Percentiles rank a stretch among this genome's conserved stretches.
Conservation (phyloP, 2,888 invertebrate genomes). For the Brenthis daphne region DNA sequence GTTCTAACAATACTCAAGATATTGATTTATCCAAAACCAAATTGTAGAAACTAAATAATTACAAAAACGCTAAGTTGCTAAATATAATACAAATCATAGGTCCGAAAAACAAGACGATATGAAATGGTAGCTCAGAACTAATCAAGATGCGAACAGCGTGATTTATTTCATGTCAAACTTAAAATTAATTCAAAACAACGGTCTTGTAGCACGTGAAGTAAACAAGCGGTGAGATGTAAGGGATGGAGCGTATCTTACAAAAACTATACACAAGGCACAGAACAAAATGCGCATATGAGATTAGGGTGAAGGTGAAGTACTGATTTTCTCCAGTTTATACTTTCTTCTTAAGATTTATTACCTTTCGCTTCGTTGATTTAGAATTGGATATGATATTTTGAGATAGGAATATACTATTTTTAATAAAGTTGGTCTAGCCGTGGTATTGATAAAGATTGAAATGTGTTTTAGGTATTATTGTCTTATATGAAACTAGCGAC, state of each 20-base stretch:
- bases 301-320: constrained; percentile 15
- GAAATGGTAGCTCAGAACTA: constrained; percentile 56
- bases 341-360: constrained; percentile 5
- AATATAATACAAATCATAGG: constrained; percentile 38
- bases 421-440: too few relatives aligned
- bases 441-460: too few relatives aligned
- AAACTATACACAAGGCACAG: constrained; percentile 13
- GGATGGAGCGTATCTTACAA: neutral
- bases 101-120: constrained; percentile 50
- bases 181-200: constrained; percentile 72
- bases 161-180: constrained; percentile 74
- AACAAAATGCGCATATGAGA: constrained; percentile 3
- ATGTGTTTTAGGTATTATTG: too few relatives aligned
- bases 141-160: constrained; percentile 69
- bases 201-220: neutral
- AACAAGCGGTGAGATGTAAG: neutral
- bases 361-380: neutral
- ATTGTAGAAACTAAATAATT: constrained; percentile 13
- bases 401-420: too few relatives aligned
- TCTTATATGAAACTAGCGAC: too few relatives aligned
- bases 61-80: constrained; percentile 26
- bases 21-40: neutral
- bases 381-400: too few relatives aligned
- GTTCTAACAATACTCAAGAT: neutral
- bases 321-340: neutral